Conservation (phyloP, 2,797 vertebrate genomes). For the Vireo griseus region DNA sequence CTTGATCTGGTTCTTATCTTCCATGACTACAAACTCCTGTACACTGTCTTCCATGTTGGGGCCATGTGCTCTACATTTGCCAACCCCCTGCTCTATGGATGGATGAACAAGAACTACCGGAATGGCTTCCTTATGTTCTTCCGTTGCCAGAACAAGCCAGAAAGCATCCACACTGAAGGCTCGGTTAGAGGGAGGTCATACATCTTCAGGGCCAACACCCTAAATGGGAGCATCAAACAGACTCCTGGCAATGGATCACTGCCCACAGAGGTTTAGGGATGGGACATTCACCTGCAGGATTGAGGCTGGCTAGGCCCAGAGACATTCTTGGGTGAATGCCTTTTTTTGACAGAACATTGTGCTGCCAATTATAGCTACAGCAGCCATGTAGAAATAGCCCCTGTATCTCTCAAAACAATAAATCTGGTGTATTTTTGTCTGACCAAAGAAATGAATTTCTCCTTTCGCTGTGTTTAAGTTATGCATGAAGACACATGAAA, state of each 20-base stretch:
- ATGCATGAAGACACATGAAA: background rate
- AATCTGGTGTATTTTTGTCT: conserved; percentile 27
- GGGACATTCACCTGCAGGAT: background rate
- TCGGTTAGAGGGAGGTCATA: conserved; percentile 83
- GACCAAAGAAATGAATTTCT: background rate
- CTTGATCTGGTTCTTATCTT: conserved; percentile 86
- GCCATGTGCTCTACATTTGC: conserved; percentile 93
- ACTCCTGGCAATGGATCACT: conserved; percentile 74
- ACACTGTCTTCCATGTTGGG: conserved; percentile 87
- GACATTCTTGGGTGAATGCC: background rate
- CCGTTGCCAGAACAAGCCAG: conserved; percentile 85
- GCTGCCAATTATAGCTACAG: background rate
- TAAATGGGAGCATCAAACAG: conserved; percentile 75
- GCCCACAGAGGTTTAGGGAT: conserved; percentile 81
- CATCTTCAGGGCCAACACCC: conserved; percentile 74
- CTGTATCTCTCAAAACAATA: conserved; percentile 37
- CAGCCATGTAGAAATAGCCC: background rate
- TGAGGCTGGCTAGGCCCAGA: background rate
- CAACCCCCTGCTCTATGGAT: conserved; percentile 90
- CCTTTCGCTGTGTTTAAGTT: background rate
- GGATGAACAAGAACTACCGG: conserved; percentile 97
- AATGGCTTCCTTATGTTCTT: conserved; percentile 92
- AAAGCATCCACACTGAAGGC: conserved; percentile 83
- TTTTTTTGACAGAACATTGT: background rate
- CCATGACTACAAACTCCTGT: conserved; percentile 90